Base-by-base conservation (phyloP, 2,888 invertebrate genomes). In the Limnephilus rhombicus region DNA sequence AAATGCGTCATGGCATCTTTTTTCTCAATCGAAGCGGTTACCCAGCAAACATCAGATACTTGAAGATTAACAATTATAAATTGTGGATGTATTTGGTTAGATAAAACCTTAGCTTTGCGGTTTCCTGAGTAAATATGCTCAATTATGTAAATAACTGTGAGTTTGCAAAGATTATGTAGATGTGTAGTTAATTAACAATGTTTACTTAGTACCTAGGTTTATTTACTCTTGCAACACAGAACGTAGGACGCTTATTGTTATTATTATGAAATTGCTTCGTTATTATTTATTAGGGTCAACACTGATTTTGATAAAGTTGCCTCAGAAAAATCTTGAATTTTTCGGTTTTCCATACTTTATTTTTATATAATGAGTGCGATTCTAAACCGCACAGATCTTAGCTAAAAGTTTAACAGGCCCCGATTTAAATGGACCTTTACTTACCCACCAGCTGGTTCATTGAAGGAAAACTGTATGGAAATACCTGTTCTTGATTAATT, bases 41-140 rank as follows among this genome's bases (percentile, higher is more conserved):
- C n/a, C 31, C 80, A 24, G 82, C 82, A 91, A 91, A 87, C 88
- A 91, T 45, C 83, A 37, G 90, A 34, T 49, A n/a, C 34, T 85
- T 80, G n/a, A 90, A 90, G 68, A 90, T 90, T 37, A 85, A 85
- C 90, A 68, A 13, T 90, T 85, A 41, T 90, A 85, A 90, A 86
- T 86, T 86, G 29, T 53, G 12, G 18, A 86, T 86, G 53, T 86
- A 49, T 86, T 86, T 86, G 37, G 34, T 37, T 80, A 45, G 15
- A 1, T 80, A n/a, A 80, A 18, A 80, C 37, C 31, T 34, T n/a
- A 24, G 88, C 68, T n/a, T 86, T 89, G 88, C 88, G 88, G 88
- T 89, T 80, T 80, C 80, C 68, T 18, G 11, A 34, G 80, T 89
- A 89, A 89, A 89, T 80, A 89, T 80, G 34, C 80, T 34, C 41